Evolutionary conservation across 1,140 invertebrate species (phyloP).

Genomic region (Eumaeus atala): DNA sequence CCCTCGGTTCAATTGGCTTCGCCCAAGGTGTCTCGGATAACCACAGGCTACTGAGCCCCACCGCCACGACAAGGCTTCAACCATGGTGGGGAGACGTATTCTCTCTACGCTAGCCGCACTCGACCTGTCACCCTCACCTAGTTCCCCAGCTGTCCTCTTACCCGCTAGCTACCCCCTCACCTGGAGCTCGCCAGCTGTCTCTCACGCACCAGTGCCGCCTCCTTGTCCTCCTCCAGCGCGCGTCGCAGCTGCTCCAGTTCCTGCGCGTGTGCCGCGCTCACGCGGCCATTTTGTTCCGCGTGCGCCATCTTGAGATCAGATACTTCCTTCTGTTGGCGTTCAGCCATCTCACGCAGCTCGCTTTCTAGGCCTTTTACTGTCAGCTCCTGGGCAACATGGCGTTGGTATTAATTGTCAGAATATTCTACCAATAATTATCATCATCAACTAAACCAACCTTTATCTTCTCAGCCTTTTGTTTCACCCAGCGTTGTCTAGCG

Average conservation of each 20-base stretch:
- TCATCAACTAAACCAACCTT: constrained; percentile 34
- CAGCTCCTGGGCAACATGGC: constrained; percentile 45
- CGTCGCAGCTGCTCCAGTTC: constrained; percentile 52
- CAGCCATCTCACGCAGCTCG: constrained; percentile 66
- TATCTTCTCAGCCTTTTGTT: constrained; percentile 67
- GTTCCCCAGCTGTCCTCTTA: too few relatives aligned
- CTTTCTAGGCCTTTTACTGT: constrained; percentile 69
- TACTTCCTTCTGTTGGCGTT: constrained; percentile 61
- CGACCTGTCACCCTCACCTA: too few relatives aligned
- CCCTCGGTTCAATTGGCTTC: too few relatives aligned
- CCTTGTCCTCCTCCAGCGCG: constrained; percentile 49
- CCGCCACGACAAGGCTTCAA: too few relatives aligned
- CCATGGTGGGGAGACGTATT: too few relatives aligned
- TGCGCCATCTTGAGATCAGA: constrained; percentile 58
- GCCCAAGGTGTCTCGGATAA: too few relatives aligned
- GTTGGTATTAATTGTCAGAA: not conserved
- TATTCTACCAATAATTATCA: too few relatives aligned
- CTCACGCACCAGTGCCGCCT: constrained; percentile 53
- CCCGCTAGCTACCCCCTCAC: too few relatives aligned
- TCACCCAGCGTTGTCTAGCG: constrained; percentile 60
- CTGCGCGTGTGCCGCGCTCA: constrained; percentile 42
- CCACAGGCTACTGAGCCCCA: too few relatives aligned
- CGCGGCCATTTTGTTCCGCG: constrained; percentile 46
- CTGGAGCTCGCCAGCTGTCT: constrained; percentile 55
- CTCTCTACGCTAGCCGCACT: too few relatives aligned